Evolutionary conservation across 2,113 vertebrate species (phyloP), one percentile per base, ranked within the genome.

Genomic region (Daphoenositta chrysoptera): DNA sequence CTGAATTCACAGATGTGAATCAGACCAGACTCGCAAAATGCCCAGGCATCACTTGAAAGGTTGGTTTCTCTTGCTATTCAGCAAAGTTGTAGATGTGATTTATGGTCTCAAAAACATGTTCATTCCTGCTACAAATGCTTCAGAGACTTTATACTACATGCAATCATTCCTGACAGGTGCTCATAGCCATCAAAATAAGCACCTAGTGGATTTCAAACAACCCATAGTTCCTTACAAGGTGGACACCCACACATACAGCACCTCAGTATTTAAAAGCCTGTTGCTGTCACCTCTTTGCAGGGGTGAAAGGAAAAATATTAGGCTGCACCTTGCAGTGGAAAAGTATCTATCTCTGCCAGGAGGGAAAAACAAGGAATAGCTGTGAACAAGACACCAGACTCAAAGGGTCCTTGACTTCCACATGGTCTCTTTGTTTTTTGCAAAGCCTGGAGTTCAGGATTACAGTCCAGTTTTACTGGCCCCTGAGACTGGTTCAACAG

Each of bases 1-100:
- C 58, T 95, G 60, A 93, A 90, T 84, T 94, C 83, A 83, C 68
- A 95, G 77, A 88, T 71, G 76, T 60, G 92, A 93, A 66, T 71
- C 6, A 1, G 26, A 83, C 35, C 48, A 81, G 71, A 23, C 22
- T 51, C 8, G 3, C 35, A 83, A 73, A 85, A 92, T 83, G 56
- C n/a, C 71, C 31, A 14, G 51, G 56, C 7, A 0, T 70, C 51
- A 78, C 60, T 77, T 70, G 83, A 89, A 78, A 90, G 35, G 58
- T 21, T 90, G 70, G 85, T 86, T 73, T 73, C 84, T 91, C 22
- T 33, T 72, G 24, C 63, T 73, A 18, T 47, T 58, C 42, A 86
- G 26, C 3, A 8, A 90, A 90, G 54, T 26, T 88, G 51, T 44
- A 81, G 47, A 48, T 86, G 69, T 70, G 61, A 63, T 90, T 95